A percentile compares a stretch with the other conserved stretches of the same genome.
phyloP scores from a whole-genome alignment of 2,888 invertebrate species.

The Sphinx pinastri region DNA sequence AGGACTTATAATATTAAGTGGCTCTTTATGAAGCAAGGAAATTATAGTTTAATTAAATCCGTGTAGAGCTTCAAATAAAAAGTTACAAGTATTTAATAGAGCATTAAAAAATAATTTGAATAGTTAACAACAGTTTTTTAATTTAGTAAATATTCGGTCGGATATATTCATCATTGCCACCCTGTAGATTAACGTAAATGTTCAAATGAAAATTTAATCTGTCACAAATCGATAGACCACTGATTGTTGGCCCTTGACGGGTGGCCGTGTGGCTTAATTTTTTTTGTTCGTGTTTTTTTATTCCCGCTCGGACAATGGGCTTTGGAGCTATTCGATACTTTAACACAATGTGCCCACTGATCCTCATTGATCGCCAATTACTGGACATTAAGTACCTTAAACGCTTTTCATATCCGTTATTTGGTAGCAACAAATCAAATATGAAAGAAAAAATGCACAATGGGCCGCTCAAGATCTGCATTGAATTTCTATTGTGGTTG shows the following conservation, averaged over 20 bases:
- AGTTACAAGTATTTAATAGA: no score
- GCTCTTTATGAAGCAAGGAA: no score
- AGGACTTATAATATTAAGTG: no score
- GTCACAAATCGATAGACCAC: constrained; percentile 68
- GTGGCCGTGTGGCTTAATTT: constrained; percentile 61
- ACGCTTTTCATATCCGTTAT: constrained; percentile 80
- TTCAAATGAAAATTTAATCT: constrained; percentile 52
- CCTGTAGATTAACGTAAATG: constrained; percentile 23
- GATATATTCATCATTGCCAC: no score
- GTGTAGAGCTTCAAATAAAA: no score
- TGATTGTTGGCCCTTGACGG: constrained; percentile 70
- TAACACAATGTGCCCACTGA: constrained; percentile 83
- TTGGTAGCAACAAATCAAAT: constrained; percentile 82
- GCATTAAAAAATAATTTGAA: no score
- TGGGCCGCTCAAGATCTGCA: constrained; percentile 72
- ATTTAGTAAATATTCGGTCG: no score
- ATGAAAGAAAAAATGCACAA: constrained; percentile 69
- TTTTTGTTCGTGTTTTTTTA: constrained; percentile 64
- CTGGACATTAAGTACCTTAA: constrained; percentile 84
- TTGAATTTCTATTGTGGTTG: constrained; percentile 63
- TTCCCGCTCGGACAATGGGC: constrained; percentile 67
- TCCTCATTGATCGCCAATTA: constrained; percentile 84
- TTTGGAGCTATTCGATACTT: constrained; percentile 64
- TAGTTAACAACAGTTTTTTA: no score
- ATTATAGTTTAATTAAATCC: no score